A percentile compares a stretch with the other conserved stretches of the same genome.
Conservation (phyloP, 2,797 vertebrate genomes). For the Acipenser ruthenus region DNA sequence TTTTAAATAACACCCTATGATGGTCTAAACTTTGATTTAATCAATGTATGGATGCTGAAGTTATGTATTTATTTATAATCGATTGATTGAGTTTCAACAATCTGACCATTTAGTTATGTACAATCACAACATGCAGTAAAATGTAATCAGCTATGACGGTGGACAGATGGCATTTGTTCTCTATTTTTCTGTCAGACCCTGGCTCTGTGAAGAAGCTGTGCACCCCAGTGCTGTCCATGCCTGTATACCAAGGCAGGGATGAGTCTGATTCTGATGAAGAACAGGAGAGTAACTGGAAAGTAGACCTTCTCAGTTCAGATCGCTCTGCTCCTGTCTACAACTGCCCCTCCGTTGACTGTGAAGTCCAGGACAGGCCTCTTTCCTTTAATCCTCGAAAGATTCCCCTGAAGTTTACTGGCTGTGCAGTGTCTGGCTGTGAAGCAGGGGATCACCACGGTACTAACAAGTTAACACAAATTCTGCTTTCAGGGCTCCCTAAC, state of each 20-base stretch:
- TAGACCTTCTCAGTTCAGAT: constrained; percentile 2
- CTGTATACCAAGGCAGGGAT: background rate
- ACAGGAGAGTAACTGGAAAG: constrained; percentile 14
- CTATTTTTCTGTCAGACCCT: background rate
- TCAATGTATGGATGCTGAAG: background rate
- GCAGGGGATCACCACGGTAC: constrained; percentile 20
- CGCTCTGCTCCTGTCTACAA: background rate
- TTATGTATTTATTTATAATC: no score
- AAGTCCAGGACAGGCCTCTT: constrained; percentile 55
- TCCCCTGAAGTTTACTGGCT: constrained; percentile 45
- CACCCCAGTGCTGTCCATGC: constrained; percentile 14
- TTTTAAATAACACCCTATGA: no score
- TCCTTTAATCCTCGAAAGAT: constrained; percentile 48
- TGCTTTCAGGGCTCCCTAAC: constrained; percentile 56
- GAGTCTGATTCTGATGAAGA: background rate
- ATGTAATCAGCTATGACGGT: background rate
- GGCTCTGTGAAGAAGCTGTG: background rate
- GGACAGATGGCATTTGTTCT: background rate
- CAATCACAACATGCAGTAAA: background rate
- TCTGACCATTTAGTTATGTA: no score
- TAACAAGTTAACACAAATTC: constrained; percentile 37
- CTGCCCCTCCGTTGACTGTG: background rate
- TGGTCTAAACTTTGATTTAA: constrained; percentile 37
- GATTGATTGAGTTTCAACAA: no score
- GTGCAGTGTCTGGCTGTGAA: constrained; percentile 29